phyloP scores from a whole-genome alignment of 1,140 invertebrate species.

The Aphelenchoides besseyi region DNA sequence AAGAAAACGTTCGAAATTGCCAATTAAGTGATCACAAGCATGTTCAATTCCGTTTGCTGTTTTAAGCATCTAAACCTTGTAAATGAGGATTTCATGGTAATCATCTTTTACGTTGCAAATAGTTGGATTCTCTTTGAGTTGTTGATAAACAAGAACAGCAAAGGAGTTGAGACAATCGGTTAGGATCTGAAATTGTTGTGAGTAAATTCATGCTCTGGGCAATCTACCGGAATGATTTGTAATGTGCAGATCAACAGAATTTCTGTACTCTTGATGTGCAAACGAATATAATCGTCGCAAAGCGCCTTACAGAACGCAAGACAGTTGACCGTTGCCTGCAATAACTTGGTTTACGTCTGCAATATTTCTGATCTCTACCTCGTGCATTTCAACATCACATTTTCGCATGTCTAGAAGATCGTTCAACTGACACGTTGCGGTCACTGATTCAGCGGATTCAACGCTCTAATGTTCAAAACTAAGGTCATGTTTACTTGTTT shows the following conservation, averaged over 20 bases:
- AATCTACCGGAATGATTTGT: conserved; percentile 34
- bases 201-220: neutral
- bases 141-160: conserved; percentile 13
- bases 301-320: conserved; percentile 46
- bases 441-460: conserved; percentile 3
- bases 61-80: conserved; percentile 21
- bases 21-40: conserved; percentile 22
- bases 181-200: conserved; percentile 27
- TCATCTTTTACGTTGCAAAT: conserved; percentile 8
- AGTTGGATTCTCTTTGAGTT: conserved; percentile 27
- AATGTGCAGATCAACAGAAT: conserved; percentile 32
- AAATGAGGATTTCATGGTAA: neutral
- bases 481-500: conserved; percentile 11
- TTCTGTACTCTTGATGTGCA: conserved; percentile 23
- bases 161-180: conserved; percentile 32
- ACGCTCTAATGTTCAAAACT: conserved; percentile 24
- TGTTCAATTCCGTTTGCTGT: conserved; percentile 44
- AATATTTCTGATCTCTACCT: too few species aligned
- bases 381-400: conserved; percentile 34
- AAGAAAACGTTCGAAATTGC: conserved; percentile 39
- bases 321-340: conserved; percentile 38
- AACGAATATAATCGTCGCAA: conserved; percentile 36
- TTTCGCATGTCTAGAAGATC: conserved; percentile 9
- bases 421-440: neutral
- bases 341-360: too few species aligned